These are phyloP conservation scores for Labroides dimidiatus DNA, from an alignment of 2,797 vertebrate genomes.

Conservation along the genomic window DNA sequence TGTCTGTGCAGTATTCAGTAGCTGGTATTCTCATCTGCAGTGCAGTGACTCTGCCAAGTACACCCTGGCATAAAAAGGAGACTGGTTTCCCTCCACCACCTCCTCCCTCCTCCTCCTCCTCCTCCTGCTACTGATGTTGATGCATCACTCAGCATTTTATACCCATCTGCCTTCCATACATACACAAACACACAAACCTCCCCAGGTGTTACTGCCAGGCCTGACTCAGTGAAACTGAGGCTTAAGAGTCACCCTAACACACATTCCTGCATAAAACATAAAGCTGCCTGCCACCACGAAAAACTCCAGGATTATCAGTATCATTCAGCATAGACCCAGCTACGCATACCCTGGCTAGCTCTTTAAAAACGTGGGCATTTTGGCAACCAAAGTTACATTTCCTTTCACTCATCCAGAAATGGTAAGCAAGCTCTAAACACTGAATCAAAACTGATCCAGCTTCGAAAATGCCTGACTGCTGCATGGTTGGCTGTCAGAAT, in stretches of 20 bases:
- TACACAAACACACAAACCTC: conserved; percentile 3
- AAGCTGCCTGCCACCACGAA: not conserved
- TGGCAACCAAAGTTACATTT: too few relatives aligned
- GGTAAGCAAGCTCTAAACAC: too few relatives aligned
- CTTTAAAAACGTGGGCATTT: too few relatives aligned
- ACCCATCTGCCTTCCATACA: not conserved
- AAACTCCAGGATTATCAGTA: not conserved
- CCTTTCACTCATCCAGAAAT: too few relatives aligned
- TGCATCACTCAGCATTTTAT: conserved; percentile 63
- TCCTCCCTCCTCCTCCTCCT: not conserved
- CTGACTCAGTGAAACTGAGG: conserved; percentile 54
- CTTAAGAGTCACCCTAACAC: not conserved
- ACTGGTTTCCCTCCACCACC: conserved; percentile 12
- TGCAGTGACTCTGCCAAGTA: conserved; percentile 46
- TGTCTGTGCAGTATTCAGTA: not conserved
- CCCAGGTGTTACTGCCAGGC: conserved; percentile 35
- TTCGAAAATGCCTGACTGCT: too few relatives aligned
- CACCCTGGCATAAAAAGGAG: conserved; percentile 33
- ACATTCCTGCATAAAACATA: conserved; percentile 13
- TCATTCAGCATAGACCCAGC: too few relatives aligned
- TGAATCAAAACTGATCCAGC: too few relatives aligned
- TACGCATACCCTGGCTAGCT: too few relatives aligned
- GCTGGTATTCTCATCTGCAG: conserved; percentile 44
- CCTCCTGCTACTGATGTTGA: conserved; percentile 21
- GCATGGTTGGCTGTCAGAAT: too few relatives aligned